Evolutionary conservation across 2,113 vertebrate species (phyloP).

Genomic region (crab-eating macaque (Macaca fascicularis)): T2T-MFA8v1.1 NC_088395.1:107791501-107792000

Average conservation of each 20-base stretch:
- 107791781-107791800: background rate
- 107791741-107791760: conserved; percentile 50
- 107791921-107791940: conserved; percentile 4
- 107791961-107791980: background rate
- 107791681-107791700: background rate
- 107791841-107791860: background rate
- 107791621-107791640: conserved; percentile 19
- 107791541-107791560: conserved; percentile 4
- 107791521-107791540: background rate
- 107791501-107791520: background rate
- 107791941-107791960: conserved; percentile 29
- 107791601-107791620: background rate
- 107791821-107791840: background rate
- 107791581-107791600: conserved; percentile 29
- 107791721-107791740: background rate
- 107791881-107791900: background rate
- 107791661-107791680: conserved; percentile 13
- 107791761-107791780: background rate
- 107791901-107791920: background rate
- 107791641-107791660: conserved; percentile 18
- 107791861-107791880: conserved; percentile 11
- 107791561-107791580: background rate
- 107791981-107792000: background rate
- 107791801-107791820: conserved; percentile 33
- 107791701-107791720: background rate